phyloP scores from a whole-genome alignment of 2,888 invertebrate genomes.

The Luperina nickerlii region DNA sequence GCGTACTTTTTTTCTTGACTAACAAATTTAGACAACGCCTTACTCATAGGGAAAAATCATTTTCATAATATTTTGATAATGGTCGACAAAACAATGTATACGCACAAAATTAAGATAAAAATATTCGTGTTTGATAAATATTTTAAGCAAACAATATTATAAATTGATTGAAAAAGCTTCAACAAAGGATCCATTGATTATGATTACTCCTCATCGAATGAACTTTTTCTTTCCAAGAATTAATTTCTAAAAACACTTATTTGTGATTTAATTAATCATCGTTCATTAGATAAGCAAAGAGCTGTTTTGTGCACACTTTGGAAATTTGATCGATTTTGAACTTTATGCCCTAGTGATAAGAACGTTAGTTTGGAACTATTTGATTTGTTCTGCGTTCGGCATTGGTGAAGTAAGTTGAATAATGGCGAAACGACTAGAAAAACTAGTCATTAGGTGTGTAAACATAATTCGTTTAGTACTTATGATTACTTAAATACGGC shows the following conservation, averaged over 20 bases:
- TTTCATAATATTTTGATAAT: not conserved
- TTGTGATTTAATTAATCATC: constrained; percentile 62
- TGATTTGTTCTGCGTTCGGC: constrained; percentile 21
- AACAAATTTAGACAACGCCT: not conserved
- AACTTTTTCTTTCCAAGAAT: constrained; percentile 30
- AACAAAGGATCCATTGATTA: constrained; percentile 24
- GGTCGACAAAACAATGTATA: not conserved
- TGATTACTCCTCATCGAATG: constrained; percentile 14
- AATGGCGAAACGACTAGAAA: constrained; percentile 40
- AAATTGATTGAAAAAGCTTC: not conserved
- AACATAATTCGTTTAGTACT: constrained; percentile 42
- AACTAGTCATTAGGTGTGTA: constrained; percentile 44
- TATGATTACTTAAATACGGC: not conserved
- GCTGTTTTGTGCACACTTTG: constrained; percentile 22
- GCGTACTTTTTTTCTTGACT: not conserved
- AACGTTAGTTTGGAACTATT: not conserved
- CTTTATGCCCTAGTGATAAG: constrained; percentile 17
- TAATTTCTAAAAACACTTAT: constrained; percentile 46
- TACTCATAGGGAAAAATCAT: constrained; percentile 3
- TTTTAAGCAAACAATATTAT: not conserved
- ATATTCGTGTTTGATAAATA: not conserved
- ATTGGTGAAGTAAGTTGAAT: constrained; percentile 48
- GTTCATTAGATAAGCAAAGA: constrained; percentile 36
- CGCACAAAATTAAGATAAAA: not conserved
- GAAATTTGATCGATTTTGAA: constrained; percentile 25